Evolutionary conservation across 2,113 vertebrate species (phyloP).

Genomic region (Siniperca knerii): DNA sequence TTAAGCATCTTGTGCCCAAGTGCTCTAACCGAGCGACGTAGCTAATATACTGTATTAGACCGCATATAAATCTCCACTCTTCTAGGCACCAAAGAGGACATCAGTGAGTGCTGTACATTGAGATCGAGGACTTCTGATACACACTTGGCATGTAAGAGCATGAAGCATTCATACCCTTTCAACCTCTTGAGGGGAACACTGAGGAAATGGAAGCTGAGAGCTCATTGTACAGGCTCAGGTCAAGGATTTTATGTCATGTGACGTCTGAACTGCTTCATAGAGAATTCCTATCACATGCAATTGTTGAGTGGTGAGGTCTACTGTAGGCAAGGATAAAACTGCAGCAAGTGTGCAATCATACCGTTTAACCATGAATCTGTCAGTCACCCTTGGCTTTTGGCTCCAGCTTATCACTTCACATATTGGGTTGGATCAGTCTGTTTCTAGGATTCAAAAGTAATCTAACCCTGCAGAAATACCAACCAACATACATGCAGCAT

Average conservation of each 20-base stretch:
- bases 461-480: conserved; percentile 53
- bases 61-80: conserved; percentile 1
- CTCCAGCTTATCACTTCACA: conserved; percentile 64
- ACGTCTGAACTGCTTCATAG: conserved; percentile 60
- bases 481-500: conserved; percentile 21
- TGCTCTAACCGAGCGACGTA: conserved; percentile 1
- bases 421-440: conserved; percentile 61
- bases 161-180: conserved; percentile 46
- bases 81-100: conserved; percentile 13
- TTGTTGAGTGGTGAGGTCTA: conserved; percentile 46
- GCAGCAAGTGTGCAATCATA: conserved; percentile 52
- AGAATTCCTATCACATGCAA: conserved; percentile 48
- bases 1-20: conserved; percentile 42
- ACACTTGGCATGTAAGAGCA: conserved; percentile 40
- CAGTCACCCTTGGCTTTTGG: conserved; percentile 60
- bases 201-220: conserved; percentile 54
- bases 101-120: conserved; percentile 32
- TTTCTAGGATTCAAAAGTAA: conserved; percentile 54
- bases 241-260: conserved; percentile 61
- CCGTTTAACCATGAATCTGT: conserved; percentile 60
- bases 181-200: conserved; percentile 42
- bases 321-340: conserved; percentile 64
- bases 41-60: not conserved
- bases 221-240: conserved; percentile 48
- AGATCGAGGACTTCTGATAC: conserved; percentile 40